A percentile compares a stretch with the other conserved stretches of the same genome.
Evolutionary conservation across 2,113 vertebrate species (phyloP).

Genomic region (Callipepla californica): DNA sequence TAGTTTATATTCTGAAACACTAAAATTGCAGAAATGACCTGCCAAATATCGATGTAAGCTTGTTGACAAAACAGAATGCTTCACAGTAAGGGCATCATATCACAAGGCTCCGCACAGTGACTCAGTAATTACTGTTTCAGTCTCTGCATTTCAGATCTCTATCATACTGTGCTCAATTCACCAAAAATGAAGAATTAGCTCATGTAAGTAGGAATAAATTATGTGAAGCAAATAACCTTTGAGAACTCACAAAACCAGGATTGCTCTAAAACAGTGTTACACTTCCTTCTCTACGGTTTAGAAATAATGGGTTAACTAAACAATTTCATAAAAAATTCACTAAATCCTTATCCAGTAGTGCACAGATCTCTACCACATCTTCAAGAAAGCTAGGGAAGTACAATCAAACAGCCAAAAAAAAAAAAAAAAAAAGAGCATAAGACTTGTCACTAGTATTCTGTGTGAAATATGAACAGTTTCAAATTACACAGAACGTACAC

Average conservation of each 20-base stretch:
- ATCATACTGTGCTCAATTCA: conserved; percentile 1
- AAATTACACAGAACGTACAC: not conserved
- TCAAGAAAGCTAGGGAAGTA: not conserved
- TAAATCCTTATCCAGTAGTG: not conserved
- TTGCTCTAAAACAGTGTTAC: conserved; percentile 21
- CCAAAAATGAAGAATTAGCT: conserved; percentile 33
- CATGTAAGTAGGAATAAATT: conserved; percentile 38
- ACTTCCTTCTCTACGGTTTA: not conserved
- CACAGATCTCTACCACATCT: not conserved
- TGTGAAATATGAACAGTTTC: not conserved
- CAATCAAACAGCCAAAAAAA: not conserved
- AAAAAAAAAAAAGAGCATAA: not conserved
- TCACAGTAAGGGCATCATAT: conserved; percentile 69
- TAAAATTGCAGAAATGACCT: conserved; percentile 71
- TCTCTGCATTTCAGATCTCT: conserved; percentile 14
- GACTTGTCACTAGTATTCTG: not conserved
- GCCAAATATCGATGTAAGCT: conserved; percentile 76
- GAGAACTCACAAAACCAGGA: not conserved
- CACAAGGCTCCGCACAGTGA: conserved; percentile 30
- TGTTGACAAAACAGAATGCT: conserved; percentile 77
- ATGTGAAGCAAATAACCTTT: conserved; percentile 43
- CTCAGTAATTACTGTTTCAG: conserved; percentile 66
- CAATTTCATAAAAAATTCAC: not conserved
- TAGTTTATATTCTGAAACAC: conserved; percentile 72
- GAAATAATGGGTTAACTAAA: not conserved